Percentiles rank a stretch among this genome's conserved stretches.
Evolutionary conservation across 1,140 invertebrate species (phyloP).

Genomic region (Temnothorax curvispinosus): DNA sequence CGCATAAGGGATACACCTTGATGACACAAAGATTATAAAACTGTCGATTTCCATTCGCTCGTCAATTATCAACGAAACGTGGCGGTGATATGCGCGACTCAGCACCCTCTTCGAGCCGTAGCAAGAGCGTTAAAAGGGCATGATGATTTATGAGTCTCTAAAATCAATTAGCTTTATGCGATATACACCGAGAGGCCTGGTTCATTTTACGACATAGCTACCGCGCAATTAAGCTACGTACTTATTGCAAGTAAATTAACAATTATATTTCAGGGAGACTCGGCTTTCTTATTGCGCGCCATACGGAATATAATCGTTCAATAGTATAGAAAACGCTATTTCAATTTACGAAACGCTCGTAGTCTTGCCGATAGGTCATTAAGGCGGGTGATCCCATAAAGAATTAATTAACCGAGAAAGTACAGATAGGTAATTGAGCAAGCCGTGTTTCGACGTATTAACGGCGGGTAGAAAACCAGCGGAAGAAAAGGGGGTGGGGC

Average conservation of each 20-base stretch:
- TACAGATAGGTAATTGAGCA: conserved; percentile 63
- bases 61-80: conserved; percentile 24
- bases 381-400: conserved; percentile 76
- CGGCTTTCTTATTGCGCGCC: neutral
- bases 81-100: neutral
- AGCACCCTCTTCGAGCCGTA: neutral
- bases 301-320: conserved; percentile 33
- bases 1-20: neutral
- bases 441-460: conserved; percentile 3
- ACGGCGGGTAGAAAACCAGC: neutral
- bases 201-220: conserved; percentile 15
- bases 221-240: conserved; percentile 8
- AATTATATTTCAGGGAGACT: conserved; percentile 29
- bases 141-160: conserved; percentile 37
- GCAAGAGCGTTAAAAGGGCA: neutral
- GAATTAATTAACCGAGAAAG: conserved; percentile 81
- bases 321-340: conserved; percentile 60
- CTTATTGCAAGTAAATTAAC: conserved; percentile 40
- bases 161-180: conserved; percentile 47
- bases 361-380: conserved; percentile 61
- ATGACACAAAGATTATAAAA: neutral
- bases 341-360: conserved; percentile 19
- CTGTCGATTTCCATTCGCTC: conserved; percentile 8
- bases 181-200: neutral
- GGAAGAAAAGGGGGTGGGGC: conserved; percentile 2